Conservation (phyloP, 2,113 vertebrate species). For the Microtus pennsylvanicus region DNA sequence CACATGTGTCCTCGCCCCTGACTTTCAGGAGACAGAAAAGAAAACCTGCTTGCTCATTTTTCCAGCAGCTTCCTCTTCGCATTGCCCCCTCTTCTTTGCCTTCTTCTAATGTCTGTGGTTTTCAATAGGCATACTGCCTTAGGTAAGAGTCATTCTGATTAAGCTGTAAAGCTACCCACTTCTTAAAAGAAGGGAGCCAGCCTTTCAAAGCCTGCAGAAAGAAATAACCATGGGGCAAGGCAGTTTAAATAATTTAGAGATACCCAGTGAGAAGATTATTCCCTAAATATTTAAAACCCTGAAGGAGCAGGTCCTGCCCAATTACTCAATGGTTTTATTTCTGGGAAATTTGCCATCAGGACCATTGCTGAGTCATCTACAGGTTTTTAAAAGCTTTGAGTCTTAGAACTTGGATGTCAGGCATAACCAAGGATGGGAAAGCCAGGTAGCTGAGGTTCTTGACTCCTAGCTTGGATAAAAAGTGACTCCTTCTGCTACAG, state of each 20-base stretch:
- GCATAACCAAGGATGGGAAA: neutral
- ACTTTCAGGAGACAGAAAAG: neutral
- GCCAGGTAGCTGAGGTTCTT: neutral
- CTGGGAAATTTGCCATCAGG: neutral
- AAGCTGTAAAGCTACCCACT: constrained; percentile 73
- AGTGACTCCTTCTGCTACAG: neutral
- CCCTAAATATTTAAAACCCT: constrained; percentile 71
- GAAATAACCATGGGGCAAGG: constrained; percentile 60
- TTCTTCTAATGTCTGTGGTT: constrained; percentile 72
- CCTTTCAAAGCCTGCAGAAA: constrained; percentile 53
- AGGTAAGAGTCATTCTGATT: constrained; percentile 76
- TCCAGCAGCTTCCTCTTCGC: neutral
- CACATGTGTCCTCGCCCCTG: neutral
- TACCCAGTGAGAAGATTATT: constrained; percentile 67
- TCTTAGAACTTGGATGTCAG: neutral
- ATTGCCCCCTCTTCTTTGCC: neutral
- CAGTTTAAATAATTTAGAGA: constrained; percentile 77
- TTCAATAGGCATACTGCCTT: constrained; percentile 66
- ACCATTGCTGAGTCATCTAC: constrained; percentile 41
- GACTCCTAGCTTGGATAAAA: neutral
- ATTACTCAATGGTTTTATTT: constrained; percentile 58
- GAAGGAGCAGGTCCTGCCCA: constrained; percentile 43
- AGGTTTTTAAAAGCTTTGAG: neutral
- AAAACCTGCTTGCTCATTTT: neutral
- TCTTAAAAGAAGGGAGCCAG: constrained; percentile 62